A percentile compares a stretch with the other conserved stretches of the same genome.
These are phyloP conservation scores for Anguilla pacifica DNA, from an alignment of 2,797 vertebrate genomes.

Conservation along the genomic window DNA sequence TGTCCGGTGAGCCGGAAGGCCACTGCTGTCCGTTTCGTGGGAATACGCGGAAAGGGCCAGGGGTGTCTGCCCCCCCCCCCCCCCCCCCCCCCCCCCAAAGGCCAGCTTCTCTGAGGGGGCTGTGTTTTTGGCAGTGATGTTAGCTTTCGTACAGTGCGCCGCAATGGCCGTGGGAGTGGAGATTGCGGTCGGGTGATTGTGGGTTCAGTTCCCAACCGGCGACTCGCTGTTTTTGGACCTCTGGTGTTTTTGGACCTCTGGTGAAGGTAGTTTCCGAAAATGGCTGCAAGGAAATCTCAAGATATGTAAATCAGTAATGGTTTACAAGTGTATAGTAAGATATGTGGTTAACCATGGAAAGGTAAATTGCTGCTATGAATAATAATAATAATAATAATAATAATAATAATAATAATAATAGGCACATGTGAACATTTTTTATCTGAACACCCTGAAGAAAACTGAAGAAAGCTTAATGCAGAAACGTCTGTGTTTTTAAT, in stretches of 20 bases:
- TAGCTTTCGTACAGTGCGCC: background rate
- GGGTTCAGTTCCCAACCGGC: background rate
- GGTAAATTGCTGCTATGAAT: too few relatives aligned
- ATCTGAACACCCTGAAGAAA: too few relatives aligned
- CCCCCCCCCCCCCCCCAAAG: conserved; percentile 64
- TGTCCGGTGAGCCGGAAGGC: conserved; percentile 61
- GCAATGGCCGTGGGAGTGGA: background rate
- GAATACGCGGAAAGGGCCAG: conserved; percentile 47
- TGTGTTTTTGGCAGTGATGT: background rate
- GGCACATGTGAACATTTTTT: too few relatives aligned
- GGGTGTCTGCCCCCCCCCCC: conserved; percentile 41
- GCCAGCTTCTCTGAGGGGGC: conserved; percentile 51
- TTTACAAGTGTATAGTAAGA: background rate
- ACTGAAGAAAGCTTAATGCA: too few relatives aligned
- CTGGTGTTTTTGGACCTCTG: background rate
- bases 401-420: background rate
- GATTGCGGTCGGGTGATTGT: background rate
- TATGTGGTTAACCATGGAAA: background rate
- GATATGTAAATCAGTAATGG: background rate
- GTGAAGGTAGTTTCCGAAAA: background rate
- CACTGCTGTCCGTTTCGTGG: conserved; percentile 54
- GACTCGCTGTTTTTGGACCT: background rate
- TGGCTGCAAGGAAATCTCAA: background rate
- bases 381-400: background rate
- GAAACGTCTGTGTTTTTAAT: too few relatives aligned